These are phyloP conservation scores for Pachypanchax playfairii DNA, from an alignment of 2,113 vertebrate genomes.

Conservation along the genomic window DNA sequence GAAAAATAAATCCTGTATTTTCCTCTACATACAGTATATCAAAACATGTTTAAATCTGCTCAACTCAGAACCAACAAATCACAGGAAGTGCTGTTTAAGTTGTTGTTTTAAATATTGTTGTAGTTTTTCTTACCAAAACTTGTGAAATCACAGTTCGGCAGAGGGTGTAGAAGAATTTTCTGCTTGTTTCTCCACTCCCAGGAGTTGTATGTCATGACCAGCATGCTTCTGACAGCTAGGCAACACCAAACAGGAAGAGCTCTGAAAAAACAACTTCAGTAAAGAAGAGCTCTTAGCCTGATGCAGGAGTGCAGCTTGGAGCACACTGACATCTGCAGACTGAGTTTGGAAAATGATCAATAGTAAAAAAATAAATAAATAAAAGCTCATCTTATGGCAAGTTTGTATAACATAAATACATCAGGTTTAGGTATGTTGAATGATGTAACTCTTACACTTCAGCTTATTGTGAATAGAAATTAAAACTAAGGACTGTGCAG, in stretches of 20 bases:
- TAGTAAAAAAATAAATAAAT: too few relatives aligned
- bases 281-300: conserved; percentile 29
- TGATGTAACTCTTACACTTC: too few relatives aligned
- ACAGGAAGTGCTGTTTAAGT: conserved; percentile 1
- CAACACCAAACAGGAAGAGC: conserved; percentile 72
- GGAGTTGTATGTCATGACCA: conserved; percentile 19
- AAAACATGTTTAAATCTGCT: not conserved
- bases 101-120: not conserved
- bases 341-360: too few relatives aligned
- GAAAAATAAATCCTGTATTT: not conserved
- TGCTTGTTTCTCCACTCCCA: conserved; percentile 8
- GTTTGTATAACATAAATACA: too few relatives aligned
- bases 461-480: too few relatives aligned
- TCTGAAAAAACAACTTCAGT: conserved; percentile 9
- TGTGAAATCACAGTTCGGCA: conserved; percentile 34
- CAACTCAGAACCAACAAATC: not conserved
- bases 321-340: conserved; percentile 61
- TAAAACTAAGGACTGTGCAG: too few relatives aligned
- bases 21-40: too few relatives aligned
- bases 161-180: conserved; percentile 1
- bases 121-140: conserved; percentile 44
- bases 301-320: not conserved
- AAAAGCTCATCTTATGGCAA: too few relatives aligned
- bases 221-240: conserved; percentile 64
- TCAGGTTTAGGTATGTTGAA: too few relatives aligned